A percentile compares a stretch with the other conserved stretches of the same genome.
phyloP scores from a whole-genome alignment of 1,140 invertebrate species.

The Pemphigus obesinymphae region DNA sequence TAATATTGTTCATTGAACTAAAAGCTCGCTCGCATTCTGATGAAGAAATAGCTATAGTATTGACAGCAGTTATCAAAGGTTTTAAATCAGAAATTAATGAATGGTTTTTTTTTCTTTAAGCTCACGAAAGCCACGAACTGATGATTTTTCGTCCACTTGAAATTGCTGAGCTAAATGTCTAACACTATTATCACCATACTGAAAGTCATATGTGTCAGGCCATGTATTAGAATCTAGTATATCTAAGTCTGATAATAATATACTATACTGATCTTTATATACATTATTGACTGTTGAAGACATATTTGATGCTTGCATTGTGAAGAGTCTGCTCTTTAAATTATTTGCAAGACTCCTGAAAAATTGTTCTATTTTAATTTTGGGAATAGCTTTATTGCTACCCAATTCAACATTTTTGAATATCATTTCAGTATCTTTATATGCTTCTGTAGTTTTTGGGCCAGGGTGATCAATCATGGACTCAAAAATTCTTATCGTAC shows the following conservation, averaged over 20 bases:
- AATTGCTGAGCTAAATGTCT: background rate
- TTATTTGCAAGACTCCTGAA: background rate
- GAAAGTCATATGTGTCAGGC: background rate
- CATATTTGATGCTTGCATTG: background rate
- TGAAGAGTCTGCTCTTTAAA: background rate
- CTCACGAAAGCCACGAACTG: background rate
- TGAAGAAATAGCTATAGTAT: background rate
- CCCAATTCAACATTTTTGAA: background rate
- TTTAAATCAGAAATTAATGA: background rate
- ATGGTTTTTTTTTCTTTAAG: background rate
- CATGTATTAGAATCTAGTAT: background rate
- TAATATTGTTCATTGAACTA: background rate
- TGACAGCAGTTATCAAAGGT: background rate
- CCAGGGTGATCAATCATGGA: background rate
- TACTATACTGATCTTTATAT: background rate
- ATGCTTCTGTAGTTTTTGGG: background rate
- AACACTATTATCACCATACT: background rate
- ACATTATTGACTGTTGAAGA: background rate
- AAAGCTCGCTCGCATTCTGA: no score
- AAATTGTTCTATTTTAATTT: background rate
- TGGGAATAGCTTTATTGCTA: background rate
- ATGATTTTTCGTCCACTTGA: background rate
- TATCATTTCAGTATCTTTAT: background rate
- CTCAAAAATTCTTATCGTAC: slow-evolving; percentile 8
- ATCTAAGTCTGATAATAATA: background rate